Base-by-base conservation (phyloP, 2,888 invertebrate genomes). In the Ceramica pisi region DNA sequence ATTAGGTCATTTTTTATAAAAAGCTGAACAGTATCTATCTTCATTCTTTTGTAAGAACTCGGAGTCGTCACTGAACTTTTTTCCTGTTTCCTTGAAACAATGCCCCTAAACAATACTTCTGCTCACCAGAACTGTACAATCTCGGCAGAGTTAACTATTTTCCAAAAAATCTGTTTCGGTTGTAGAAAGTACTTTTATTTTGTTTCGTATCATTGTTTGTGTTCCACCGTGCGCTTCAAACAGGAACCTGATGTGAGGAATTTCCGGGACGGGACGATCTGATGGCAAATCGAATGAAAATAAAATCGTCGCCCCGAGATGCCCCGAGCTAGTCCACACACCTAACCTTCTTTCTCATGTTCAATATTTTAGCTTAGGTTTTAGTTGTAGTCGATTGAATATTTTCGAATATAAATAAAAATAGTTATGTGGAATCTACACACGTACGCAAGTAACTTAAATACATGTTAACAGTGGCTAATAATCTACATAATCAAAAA, bases 261-360 rank as follows among this genome's bases (percentile, higher is more conserved):
- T 74, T 78, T 74, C 65, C 68, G 68, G 55, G 9, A 69, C 19
- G 57, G 23, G 21, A 62, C 78, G 66, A 59, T 50, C 53, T 48
- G 35, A 50, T 38, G 55, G 55, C 59, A 79, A 69, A 78, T 74
- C 2, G 68, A 74, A 79, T 62, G 67, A 67, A 78, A 77, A 78
- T 72, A 76, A 75, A 60, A 76, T 70, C 35, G 21, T 76, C 44
- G 53, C 57, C 41, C 50, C 19, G 51, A 53, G 31, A 14, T 41
- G 62, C 56, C 38, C 50, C 23, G 51, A 53, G 26, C 51, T 46
- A 26, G 53, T 63, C 41, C 48, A 38, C 16, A 14, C 19, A 38
- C 44, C 12, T 35, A 44, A 8, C 35, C 9, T 21, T 48, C 10
- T 23, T 26, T 44, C 21, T 53, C 26, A 48, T 19, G 35, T 57